Base-by-base conservation (phyloP, 1,140 invertebrate genomes). In the Chrysoperla carnea region DNA sequence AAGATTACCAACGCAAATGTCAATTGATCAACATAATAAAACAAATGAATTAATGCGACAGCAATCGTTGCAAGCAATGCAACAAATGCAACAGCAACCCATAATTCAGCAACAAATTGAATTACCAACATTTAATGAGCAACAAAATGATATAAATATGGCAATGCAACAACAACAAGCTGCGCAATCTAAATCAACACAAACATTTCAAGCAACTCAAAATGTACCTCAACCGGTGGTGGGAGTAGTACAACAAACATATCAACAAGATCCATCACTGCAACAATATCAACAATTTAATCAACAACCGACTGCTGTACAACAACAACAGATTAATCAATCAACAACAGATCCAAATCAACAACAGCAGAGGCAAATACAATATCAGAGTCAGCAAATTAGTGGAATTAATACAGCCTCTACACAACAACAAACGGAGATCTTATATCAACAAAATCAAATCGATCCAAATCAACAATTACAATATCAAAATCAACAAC, bases 381-480 rank as follows among this genome's bases (percentile, higher is more conserved):
- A 46, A 23, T 47, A 49, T n/a, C 35, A 47, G 14, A 43, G 47
- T 41, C 50, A 48, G 39, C 31, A 41, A 7, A 11, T n/a, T 6
- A 42, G 8, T 12, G 15, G 41, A 11, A 42, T 23, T 23, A 23
- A 23, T n/a, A n/a, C n/a, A 23, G 5, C 17, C 17, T 23, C 17
- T 5, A 23, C 2, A 3, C 17, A 23, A 23, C 17, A 23, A 23
- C 17, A 23, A 23, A 23, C 17, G 5, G 17, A 23, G 5, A 23
- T 23, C 17, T 23, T 23, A 23, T 23, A 23, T 23, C 17, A 17
- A 9, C n/a, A 37, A 9, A 7, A 43, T 9, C 31, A 38, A 43
- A 28, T n/a, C 36, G 28, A 36, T 12, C 44, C 4, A 27, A 11
- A 27, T 31, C 43, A n/a, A 9, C 29, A 29, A 2, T 36, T 37